Evolutionary conservation across 2,113 vertebrate species (phyloP), one percentile per base, ranked within the genome.

Genomic region (Dipodomys merriami): DNA sequence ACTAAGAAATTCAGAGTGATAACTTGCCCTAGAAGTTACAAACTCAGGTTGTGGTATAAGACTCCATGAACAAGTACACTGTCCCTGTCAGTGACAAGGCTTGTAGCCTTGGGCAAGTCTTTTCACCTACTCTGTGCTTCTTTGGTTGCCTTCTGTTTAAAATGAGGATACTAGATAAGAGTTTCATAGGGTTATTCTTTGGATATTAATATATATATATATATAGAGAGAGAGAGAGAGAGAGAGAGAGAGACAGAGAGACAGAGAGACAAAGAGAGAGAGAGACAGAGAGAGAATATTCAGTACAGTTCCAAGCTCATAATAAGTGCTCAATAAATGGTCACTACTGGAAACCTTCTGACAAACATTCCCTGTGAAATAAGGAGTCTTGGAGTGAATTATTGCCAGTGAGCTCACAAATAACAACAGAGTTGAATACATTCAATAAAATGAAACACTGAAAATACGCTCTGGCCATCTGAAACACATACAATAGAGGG

Each of bases 401-500:
- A 13, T 12, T 60, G 53, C 62, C 71, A 82, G 1, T 8, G 25
- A 93, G 49, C 16, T 15, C 65, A 62, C 74, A 46, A 53, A 88
- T 3, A 76, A 86, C 44, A 83, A 83, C 62, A 53, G 39, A 88
- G 76, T 30, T 79, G 60, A 82, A 83, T 46, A 19, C 3, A 15
- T 44, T 33, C 35, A 93, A 69, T 90, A 65, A 93, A 87, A 91
- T 1, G 19, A 83, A 91, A 93, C 33, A 35, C 15, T 25, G 65
- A 65, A 90, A 90, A 82, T 27, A 78, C 12, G 78, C 30, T 90
- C 39, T 33, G 82, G 86, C 69, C 69, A 62, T 90, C 87, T 22
- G 53, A 95, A 94, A 67, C 71, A 71, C 22, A 10, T 13, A 83
- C 30, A 76, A 69, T 88, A 92, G 77, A 80, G 83, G 68, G 92